A percentile compares a stretch with the other conserved stretches of the same genome.
Conservation (phyloP, 2,888 invertebrate genomes). For the Stenodema calcarata region DNA sequence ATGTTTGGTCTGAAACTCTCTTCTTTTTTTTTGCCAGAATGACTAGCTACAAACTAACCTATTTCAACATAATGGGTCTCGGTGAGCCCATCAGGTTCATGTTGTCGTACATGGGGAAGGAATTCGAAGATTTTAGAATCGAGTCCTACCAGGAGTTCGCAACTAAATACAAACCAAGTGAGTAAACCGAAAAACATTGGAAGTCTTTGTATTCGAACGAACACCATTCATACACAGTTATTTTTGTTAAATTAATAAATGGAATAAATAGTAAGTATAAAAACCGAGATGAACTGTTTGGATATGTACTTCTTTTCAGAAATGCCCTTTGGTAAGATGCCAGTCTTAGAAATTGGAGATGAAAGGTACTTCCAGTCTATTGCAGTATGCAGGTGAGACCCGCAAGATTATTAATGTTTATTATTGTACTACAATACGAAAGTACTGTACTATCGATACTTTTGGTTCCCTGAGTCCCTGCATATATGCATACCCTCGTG, state of each 20-base stretch:
- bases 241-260: no score
- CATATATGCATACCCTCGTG: no score
- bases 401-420: no score
- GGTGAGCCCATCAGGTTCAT: slow-evolving; percentile 62
- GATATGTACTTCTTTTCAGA: neutral
- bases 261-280: no score
- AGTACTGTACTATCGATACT: no score
- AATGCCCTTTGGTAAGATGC: slow-evolving; percentile 44
- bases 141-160: slow-evolving; percentile 39
- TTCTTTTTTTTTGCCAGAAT: neutral
- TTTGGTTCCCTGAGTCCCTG: no score
- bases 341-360: slow-evolving; percentile 19
- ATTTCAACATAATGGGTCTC: slow-evolving; percentile 62
- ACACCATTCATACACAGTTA: no score
- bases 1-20: no score
- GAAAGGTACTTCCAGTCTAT: slow-evolving; percentile 23
- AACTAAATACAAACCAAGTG: slow-evolving; percentile 33
- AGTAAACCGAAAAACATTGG: neutral
- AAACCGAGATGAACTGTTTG: no score
- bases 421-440: no score
- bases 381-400: slow-evolving; percentile 14
- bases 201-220: no score
- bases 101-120: slow-evolving; percentile 60
- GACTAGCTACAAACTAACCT: slow-evolving; percentile 61
- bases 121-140: slow-evolving; percentile 62